These are phyloP conservation scores for Embidobia sp. DNA, from an alignment of 2,888 invertebrate genomes.

Conservation along the genomic window DNA sequence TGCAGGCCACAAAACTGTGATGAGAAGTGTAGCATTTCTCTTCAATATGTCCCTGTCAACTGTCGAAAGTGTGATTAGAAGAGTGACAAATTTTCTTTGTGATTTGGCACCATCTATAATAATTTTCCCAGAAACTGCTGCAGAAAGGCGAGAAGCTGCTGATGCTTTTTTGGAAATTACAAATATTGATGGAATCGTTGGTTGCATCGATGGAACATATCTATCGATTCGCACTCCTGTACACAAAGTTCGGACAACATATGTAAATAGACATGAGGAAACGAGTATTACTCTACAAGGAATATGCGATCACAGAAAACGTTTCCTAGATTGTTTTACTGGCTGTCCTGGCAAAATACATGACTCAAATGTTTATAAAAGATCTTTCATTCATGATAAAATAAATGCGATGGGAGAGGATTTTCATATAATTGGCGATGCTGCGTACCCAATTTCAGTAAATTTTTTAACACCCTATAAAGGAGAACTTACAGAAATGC, in stretches of 20 bases:
- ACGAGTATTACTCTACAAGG: neutral
- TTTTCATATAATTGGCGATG: conserved; percentile 2
- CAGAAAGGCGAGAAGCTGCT: neutral
- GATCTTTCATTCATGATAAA: neutral
- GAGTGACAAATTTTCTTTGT: neutral
- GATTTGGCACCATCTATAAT: neutral
- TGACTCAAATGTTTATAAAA: neutral
- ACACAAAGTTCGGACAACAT: neutral
- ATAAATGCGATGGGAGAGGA: conserved; percentile 5
- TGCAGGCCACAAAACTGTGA: neutral
- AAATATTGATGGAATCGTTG: neutral
- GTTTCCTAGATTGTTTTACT: conserved; percentile 2
- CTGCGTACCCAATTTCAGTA: neutral
- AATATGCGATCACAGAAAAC: conserved; percentile 1
- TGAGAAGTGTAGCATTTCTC: neutral
- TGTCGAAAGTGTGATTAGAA: neutral
- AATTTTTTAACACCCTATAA: neutral
- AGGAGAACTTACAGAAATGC: neutral
- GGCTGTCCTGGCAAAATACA: conserved; percentile 6
- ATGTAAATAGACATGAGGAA: conserved; percentile 7
- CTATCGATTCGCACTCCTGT: neutral
- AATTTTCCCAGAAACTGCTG: neutral
- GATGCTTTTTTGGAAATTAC: neutral
- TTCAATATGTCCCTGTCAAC: neutral
- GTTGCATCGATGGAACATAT: conserved; percentile 1